Evolutionary conservation across 2,888 invertebrate genomes (phyloP).

Genomic region (Spodoptera littoralis): DNA sequence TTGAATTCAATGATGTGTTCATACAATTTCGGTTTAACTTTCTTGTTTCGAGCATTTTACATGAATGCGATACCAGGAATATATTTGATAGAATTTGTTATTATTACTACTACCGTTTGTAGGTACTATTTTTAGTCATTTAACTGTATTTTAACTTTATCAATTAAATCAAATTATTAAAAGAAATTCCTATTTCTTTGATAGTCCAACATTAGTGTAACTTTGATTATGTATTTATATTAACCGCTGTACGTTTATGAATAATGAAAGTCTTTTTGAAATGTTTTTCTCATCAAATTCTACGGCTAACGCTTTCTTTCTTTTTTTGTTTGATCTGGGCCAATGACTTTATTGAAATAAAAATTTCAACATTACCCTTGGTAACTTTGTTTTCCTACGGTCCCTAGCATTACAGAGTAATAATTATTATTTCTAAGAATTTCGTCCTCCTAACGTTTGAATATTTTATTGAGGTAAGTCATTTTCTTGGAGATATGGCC

Average conservation of each 20-base stretch:
- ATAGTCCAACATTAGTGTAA: constrained; percentile 16
- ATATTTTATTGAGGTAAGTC: constrained; percentile 66
- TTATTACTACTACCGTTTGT: constrained; percentile 12
- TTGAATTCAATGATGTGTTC: constrained; percentile 66
- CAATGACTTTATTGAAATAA: constrained; percentile 45
- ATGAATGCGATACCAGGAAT: constrained; percentile 8
- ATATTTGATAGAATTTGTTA: constrained; percentile 3
- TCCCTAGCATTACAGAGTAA: constrained; percentile 49
- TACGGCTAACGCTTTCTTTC: constrained; percentile 24
- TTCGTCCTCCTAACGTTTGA: constrained; percentile 58
- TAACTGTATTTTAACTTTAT: no score
- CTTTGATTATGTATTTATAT: constrained; percentile 28
- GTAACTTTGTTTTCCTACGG: constrained; percentile 46
- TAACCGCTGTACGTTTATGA: constrained; percentile 29
- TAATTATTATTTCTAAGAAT: constrained; percentile 62
- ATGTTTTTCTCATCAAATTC: constrained; percentile 38
- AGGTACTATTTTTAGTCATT: neutral
- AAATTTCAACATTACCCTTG: constrained; percentile 28
- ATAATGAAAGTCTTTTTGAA: constrained; percentile 43
- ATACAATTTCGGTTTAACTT: constrained; percentile 47
- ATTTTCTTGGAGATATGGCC: constrained; percentile 62
- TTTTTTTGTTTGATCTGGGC: constrained; percentile 46
- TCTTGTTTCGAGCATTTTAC: constrained; percentile 19
- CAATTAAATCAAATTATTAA: no score
- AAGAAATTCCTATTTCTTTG: constrained; percentile 11